phyloP scores from a whole-genome alignment of 2,888 invertebrate genomes.

The Dasypogon diadema region DNA sequence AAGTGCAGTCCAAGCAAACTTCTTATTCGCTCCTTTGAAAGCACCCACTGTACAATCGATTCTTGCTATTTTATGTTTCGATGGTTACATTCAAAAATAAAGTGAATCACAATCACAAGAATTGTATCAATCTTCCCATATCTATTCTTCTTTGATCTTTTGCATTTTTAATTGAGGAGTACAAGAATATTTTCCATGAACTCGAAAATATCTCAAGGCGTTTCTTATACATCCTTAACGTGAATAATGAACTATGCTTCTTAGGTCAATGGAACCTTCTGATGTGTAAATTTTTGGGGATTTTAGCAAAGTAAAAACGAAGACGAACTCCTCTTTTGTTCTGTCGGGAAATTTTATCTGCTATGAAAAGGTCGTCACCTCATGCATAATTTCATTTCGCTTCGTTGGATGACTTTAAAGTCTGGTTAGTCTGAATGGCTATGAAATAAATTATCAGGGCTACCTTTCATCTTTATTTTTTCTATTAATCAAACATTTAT shows the following conservation, averaged over 20 bases:
- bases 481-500: background rate
- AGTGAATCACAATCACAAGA: too few relatives aligned
- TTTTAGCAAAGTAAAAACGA: background rate
- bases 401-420: slow-evolving; percentile 30
- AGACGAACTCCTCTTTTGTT: background rate
- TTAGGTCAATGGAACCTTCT: background rate
- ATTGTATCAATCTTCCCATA: too few relatives aligned
- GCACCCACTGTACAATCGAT: too few relatives aligned
- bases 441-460: slow-evolving; percentile 28
- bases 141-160: too few relatives aligned
- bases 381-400: slow-evolving; percentile 33
- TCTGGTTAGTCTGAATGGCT: slow-evolving; percentile 6
- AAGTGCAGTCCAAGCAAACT: too few relatives aligned
- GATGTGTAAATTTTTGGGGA: background rate
- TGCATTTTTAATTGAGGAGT: too few relatives aligned
- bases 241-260: background rate
- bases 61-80: too few relatives aligned
- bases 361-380: slow-evolving; percentile 5
- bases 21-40: too few relatives aligned
- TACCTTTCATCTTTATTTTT: slow-evolving; percentile 15
- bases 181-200: background rate
- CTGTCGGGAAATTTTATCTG: background rate
- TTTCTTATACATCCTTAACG: background rate
- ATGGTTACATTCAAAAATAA: too few relatives aligned
- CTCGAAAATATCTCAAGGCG: background rate